Evolutionary conservation across 1,140 invertebrate species (phyloP), one percentile per base, ranked within the genome.

Genomic region (Euglossa dilemma): DNA sequence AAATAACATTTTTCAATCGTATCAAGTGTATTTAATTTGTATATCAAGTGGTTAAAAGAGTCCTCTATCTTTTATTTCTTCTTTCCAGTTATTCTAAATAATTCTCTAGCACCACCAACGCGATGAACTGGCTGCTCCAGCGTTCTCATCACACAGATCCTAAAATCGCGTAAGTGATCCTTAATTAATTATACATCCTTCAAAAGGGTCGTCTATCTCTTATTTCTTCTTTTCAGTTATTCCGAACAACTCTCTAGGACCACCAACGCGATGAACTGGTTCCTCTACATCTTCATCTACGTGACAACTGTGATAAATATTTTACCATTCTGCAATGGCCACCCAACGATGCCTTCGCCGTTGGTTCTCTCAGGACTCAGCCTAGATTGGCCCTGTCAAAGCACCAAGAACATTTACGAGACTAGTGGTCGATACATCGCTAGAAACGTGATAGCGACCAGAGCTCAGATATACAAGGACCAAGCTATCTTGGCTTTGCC

Each of bases 371-470:
- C 94, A 16, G 95, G 95, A 16, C 92, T 90, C 56, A 95, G 94
- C 73, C 69, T 96, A 0, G 86, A 93, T 2, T 96, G 96, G 94
- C 96, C 96, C 16, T 95, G 95, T 75, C 91, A 94, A 9, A 94
- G 93, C 61, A 96, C 95, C 20, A 95, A 94, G 88, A 95, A 94
- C 80, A 96, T 96, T 72, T 96, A 96, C 90, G 92, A 93, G 52
- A 93, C 93, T 18, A 95, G 94, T 6, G 95, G 95, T 6, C 93
- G 95, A 43, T 96, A 95, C 91, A 92, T 95, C 52, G 91, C 95
- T 8, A 94, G 93, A 81, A 96, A 95, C 88, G 93, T 96, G 23
- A 96, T 96, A 47, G 94, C 94, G 1, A 96, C 96, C 12, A 94
- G 96, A 8, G 91, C 94, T 1, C 96, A 96, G 83, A 93, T 96